These are phyloP conservation scores for Psittacula echo DNA, from an alignment of 2,797 vertebrate species.

Conservation along the genomic window DNA sequence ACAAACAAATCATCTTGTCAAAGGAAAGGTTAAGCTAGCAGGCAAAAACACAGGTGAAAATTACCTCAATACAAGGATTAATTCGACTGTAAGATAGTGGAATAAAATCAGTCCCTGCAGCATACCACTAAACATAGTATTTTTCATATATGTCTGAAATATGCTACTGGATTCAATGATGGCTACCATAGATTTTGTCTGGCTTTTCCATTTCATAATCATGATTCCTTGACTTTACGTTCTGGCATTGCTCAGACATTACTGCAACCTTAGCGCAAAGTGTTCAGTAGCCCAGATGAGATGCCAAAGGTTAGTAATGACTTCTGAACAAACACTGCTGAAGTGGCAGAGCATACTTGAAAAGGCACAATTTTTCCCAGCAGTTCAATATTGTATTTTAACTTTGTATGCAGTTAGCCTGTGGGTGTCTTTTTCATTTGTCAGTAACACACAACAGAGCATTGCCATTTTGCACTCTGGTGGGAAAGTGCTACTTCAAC, in stretches of 20 bases:
- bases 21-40: neutral
- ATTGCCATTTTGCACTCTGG: constrained; percentile 8
- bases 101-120: constrained; percentile 5
- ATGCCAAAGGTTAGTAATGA: constrained; percentile 74
- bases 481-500: constrained; percentile 48
- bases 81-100: neutral
- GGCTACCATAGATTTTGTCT: neutral
- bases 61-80: neutral
- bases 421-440: constrained; percentile 55
- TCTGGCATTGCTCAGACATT: constrained; percentile 59
- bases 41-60: neutral
- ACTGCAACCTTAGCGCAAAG: constrained; percentile 48
- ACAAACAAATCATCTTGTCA: neutral
- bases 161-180: constrained; percentile 27
- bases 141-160: constrained; percentile 8
- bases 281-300: constrained; percentile 61
- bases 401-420: constrained; percentile 41
- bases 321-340: constrained; percentile 64
- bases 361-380: constrained; percentile 29
- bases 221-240: constrained; percentile 1
- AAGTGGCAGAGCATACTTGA: constrained; percentile 29
- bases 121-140: neutral
- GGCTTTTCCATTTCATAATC: neutral
- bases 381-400: constrained; percentile 59
- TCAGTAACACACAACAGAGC: constrained; percentile 35